Evolutionary conservation across 2,113 vertebrate genomes (phyloP).

Genomic region (Tragelaphus strepsiceros): DNA sequence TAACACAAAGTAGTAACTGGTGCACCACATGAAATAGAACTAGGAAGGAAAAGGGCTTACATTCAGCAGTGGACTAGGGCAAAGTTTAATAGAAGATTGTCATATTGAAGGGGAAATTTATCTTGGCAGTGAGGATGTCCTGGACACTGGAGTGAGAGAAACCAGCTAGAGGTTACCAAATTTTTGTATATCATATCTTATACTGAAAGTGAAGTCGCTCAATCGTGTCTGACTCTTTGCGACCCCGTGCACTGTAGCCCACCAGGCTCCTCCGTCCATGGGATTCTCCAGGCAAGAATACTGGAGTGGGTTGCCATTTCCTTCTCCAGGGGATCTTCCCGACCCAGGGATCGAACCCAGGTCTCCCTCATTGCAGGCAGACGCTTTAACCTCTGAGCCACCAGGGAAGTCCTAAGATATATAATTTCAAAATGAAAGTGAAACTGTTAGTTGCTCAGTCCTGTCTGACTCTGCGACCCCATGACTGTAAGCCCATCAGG

Average conservation of each 20-base stretch:
- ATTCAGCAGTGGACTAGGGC: neutral
- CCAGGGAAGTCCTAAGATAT: neutral
- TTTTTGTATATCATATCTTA: neutral
- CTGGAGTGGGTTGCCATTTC: too few species aligned
- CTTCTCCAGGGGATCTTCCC: too few species aligned
- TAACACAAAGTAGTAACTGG: neutral
- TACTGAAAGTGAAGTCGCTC: neutral
- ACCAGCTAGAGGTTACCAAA: neutral
- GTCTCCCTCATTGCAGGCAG: too few species aligned
- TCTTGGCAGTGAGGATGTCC: neutral
- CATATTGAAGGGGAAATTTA: neutral
- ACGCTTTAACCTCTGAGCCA: too few species aligned
- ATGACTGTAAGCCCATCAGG: neutral
- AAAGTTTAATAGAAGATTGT: neutral
- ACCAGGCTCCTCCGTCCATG: too few species aligned
- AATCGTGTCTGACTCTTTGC: too few species aligned
- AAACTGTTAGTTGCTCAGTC: neutral
- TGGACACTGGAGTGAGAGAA: neutral
- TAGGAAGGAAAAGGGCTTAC: neutral
- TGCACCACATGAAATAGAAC: neutral
- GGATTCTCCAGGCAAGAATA: too few species aligned
- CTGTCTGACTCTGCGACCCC: neutral
- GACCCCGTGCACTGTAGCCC: too few species aligned
- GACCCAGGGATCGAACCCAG: too few species aligned
- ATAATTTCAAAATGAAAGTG: neutral